Evolutionary conservation across 2,113 vertebrate species (phyloP).

Genomic region (Lamprologus sp.): DNA sequence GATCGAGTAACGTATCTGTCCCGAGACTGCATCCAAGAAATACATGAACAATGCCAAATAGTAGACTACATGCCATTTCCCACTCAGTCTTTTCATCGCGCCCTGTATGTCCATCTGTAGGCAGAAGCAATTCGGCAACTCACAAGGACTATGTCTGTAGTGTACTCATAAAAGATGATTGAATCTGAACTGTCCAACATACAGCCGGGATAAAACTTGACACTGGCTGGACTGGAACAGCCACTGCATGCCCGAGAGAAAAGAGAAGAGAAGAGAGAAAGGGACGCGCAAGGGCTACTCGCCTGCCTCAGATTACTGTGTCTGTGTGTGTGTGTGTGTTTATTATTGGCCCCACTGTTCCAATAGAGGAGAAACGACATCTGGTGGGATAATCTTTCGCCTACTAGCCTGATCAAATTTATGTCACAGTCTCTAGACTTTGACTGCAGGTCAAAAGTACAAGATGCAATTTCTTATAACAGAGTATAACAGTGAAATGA

Average conservation of each 20-base stretch:
- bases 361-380: conserved; percentile 47
- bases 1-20: conserved; percentile 66
- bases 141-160: not conserved
- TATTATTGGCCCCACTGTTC: conserved; percentile 66
- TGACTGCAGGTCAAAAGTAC: conserved; percentile 28
- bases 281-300: conserved; percentile 21
- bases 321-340: not conserved
- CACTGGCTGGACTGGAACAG: conserved; percentile 24
- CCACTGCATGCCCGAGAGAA: conserved; percentile 22
- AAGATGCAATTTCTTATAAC: conserved; percentile 10
- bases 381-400: conserved; percentile 63
- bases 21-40: conserved; percentile 45
- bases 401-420: conserved; percentile 55
- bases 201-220: conserved; percentile 7
- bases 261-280: conserved; percentile 23
- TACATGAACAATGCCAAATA: conserved; percentile 27
- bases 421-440: conserved; percentile 37
- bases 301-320: conserved; percentile 42
- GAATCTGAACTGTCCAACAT: not conserved
- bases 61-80: conserved; percentile 29
- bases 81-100: not conserved
- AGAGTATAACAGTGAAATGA: not conserved
- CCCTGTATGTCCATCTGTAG: conserved; percentile 44
- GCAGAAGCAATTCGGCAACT: not conserved
- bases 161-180: not conserved